phyloP scores from a whole-genome alignment of 2,888 invertebrate genomes.

The Apoderus coryli region DNA sequence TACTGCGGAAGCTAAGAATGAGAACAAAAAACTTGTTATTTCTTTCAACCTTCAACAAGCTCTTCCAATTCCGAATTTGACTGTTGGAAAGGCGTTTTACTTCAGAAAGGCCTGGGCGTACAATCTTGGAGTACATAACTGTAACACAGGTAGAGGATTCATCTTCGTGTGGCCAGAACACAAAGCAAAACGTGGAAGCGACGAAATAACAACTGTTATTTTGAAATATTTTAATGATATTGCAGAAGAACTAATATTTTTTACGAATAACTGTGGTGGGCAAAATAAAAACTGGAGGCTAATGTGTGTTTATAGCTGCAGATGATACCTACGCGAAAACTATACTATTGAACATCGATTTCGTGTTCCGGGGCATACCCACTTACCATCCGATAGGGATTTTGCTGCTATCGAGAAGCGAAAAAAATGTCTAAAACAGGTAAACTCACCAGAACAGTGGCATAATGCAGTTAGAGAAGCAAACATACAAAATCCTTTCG shows the following conservation, averaged over 20 bases:
- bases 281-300: conserved; percentile 4
- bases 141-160: conserved; percentile 8
- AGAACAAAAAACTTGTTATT: conserved; percentile 5
- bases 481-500: conserved; percentile 2
- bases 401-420: conserved; percentile 4
- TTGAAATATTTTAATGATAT: background rate
- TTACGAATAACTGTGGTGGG: too few relatives aligned
- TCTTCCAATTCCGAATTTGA: conserved; percentile 5
- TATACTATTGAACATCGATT: conserved; percentile 7
- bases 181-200: conserved; percentile 7
- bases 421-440: conserved; percentile 2
- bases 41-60: conserved; percentile 4
- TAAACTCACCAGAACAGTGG: conserved; percentile 4
- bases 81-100: background rate
- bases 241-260: too few relatives aligned
- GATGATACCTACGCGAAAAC: background rate
- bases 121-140: conserved; percentile 9
- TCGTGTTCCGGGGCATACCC: conserved; percentile 5
- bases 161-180: conserved; percentile 9
- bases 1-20: conserved; percentile 1
- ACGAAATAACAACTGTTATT: conserved; percentile 6
- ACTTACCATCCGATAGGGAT: conserved; percentile 4
- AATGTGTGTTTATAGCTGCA: conserved; percentile 1
- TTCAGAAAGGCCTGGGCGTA: conserved; percentile 8
- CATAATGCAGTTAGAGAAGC: conserved; percentile 3